These are phyloP conservation scores for Parotocinclus haroldoi DNA, from an alignment of 2,797 vertebrate genomes.

Conservation along the genomic window DNA sequence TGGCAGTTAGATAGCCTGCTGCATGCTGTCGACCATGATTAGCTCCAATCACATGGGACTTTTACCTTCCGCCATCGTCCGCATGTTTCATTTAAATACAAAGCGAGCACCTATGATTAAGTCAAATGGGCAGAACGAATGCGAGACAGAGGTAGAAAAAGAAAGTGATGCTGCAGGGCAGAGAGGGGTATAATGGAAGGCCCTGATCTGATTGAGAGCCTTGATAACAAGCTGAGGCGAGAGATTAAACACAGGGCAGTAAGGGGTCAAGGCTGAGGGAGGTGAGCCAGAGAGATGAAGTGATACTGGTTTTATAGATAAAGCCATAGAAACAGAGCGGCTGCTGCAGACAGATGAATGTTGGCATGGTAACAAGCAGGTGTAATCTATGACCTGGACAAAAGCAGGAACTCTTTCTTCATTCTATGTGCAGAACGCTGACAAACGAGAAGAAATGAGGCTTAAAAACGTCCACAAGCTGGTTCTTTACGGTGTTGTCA, in stretches of 20 bases:
- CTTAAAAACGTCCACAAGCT: no score
- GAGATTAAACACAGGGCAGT: conserved; percentile 16
- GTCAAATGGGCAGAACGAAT: conserved; percentile 19
- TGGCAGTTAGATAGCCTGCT: background rate
- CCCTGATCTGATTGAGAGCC: conserved; percentile 10
- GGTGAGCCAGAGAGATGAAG: conserved; percentile 11
- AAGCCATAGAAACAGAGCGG: background rate
- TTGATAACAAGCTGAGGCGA: background rate
- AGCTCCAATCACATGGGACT: conserved; percentile 21
- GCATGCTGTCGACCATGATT: background rate
- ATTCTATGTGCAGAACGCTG: no score
- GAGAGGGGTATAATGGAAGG: conserved; percentile 18
- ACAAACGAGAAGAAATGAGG: no score
- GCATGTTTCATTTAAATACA: conserved; percentile 1
- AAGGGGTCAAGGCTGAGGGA: background rate
- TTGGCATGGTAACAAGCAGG: background rate
- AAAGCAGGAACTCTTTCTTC: conserved; percentile 3
- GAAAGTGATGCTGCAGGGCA: conserved; percentile 1
- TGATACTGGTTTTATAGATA: background rate
- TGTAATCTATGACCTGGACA: conserved; percentile 7
- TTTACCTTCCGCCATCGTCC: background rate
- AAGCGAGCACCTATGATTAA: conserved; percentile 2
- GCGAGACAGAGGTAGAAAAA: conserved; percentile 25
- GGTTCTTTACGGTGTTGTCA: no score
- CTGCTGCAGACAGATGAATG: conserved; percentile 13